Evolutionary conservation across 2,113 vertebrate species (phyloP), one percentile per base, ranked within the genome.

Genomic region (Mionectes macconnelli): DNA sequence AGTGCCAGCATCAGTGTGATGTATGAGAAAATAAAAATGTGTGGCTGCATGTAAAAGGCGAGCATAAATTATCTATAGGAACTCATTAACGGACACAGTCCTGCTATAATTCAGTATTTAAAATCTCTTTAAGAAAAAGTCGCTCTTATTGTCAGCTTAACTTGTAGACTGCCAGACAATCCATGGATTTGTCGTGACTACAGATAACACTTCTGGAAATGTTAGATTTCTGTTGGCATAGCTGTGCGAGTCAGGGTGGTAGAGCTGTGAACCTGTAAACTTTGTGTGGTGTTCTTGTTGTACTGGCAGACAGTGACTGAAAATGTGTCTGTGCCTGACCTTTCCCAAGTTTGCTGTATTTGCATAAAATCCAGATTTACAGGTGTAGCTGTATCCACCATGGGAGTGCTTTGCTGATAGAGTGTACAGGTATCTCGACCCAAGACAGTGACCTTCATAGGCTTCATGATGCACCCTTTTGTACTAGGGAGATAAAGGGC

Each of bases 151-250:
- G 39, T 70, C 56, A 86, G 0, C 63, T 89, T 87, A 47, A 77
- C n/a, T 86, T 90, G 55, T 68, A 25, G 82, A 45, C 87, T 94
- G 92, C 52, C 52, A 92, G 96, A 57, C 50, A 15, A 52, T 56
- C 63, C 6, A 16, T 87, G 72, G 42, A 14, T 84, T 93, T 95
- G 87, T 93, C 83, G 95, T 93, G 92, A 62, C 90, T 78, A 25
- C 28, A 84, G 85, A 47, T 40, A 70, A 64, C 40, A 19, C 83
- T 95, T 93, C 27, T 40, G 73, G 55, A 72, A 96, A 86, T 28
- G 60, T 25, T 84, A 33, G 42, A 40, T 84, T 94, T 82, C 53
- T 79, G 60, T 81, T 89, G 69, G 31, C 0, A 0, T 89, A 56
- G 77, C 56, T 68, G 57, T 52, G 53, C 7, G 50, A 59, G 68